These are phyloP conservation scores for Echinops telfairi DNA, from an alignment of 2,113 vertebrate genomes.

Conservation along the genomic window DNA sequence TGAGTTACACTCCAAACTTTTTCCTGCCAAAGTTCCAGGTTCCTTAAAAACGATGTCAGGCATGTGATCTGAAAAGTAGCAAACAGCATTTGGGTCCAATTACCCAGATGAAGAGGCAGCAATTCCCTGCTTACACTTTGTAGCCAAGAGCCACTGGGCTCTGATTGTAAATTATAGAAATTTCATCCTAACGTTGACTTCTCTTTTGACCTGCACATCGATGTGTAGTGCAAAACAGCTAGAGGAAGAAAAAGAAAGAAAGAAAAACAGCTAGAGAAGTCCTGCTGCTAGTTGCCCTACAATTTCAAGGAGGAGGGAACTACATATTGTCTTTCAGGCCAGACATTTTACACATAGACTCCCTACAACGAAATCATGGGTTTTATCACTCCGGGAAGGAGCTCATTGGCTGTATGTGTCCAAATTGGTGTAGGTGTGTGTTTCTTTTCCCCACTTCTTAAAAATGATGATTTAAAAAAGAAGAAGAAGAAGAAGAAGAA, in stretches of 20 bases:
- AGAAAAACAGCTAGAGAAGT: conserved; percentile 73
- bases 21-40: conserved; percentile 87
- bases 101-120: conserved; percentile 86
- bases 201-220: conserved; percentile 80
- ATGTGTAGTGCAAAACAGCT: conserved; percentile 56
- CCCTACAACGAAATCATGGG: neutral
- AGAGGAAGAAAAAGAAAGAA: conserved; percentile 33
- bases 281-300: conserved; percentile 66
- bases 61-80: conserved; percentile 88
- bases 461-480: conserved; percentile 60
- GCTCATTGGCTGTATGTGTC: conserved; percentile 52
- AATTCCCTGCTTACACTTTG: conserved; percentile 86
- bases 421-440: neutral
- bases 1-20: conserved; percentile 85
- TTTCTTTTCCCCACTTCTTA: conserved; percentile 61
- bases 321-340: conserved; percentile 62
- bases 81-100: conserved; percentile 91
- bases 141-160: conserved; percentile 77
- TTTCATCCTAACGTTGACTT: conserved; percentile 77
- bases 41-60: conserved; percentile 87
- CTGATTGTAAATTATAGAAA: conserved; percentile 78
- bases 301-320: neutral
- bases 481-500: too few relatives aligned
- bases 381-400: conserved; percentile 24
- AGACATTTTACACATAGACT: conserved; percentile 18